Evolutionary conservation across 2,888 invertebrate species (phyloP).

Genomic region (Erebia epiphron): DNA sequence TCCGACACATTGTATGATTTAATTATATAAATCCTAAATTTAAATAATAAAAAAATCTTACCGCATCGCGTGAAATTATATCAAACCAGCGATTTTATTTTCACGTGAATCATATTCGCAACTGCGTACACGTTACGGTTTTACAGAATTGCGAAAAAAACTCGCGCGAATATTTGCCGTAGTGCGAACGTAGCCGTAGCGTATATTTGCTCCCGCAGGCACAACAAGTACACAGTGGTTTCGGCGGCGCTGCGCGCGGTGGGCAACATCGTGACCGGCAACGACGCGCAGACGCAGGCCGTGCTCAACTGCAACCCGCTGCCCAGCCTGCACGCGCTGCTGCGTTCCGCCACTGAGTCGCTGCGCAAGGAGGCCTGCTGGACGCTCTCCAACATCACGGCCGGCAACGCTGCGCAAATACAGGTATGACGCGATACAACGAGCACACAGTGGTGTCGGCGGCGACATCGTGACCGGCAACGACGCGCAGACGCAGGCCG

Average conservation of each 20-base stretch:
- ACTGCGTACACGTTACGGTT: no score
- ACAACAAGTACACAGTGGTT: conserved; percentile 91
- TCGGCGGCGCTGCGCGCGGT: conserved; percentile 97
- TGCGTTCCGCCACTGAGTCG: conserved; percentile 91
- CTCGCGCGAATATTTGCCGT: no score
- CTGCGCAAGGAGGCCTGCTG: conserved; percentile 98
- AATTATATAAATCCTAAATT: no score
- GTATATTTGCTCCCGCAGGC: conserved; percentile 76
- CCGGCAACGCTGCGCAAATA: conserved; percentile 96
- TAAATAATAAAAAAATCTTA: no score
- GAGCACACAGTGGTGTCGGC: no score
- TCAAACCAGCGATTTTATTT: no score
- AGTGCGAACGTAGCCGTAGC: no score
- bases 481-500: conserved; percentile 88
- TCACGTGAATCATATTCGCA: no score
- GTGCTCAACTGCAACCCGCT: conserved; percentile 95
- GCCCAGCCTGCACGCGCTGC: conserved; percentile 87
- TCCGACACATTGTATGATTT: no score
- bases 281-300: conserved; percentile 97
- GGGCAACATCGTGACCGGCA: conserved; percentile 98
- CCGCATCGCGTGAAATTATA: no score
- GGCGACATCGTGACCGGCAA: no score
- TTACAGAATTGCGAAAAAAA: no score
- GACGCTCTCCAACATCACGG: conserved; percentile 98
- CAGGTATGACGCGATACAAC: conserved; percentile 80